Evolutionary conservation across 1,140 invertebrate genomes (phyloP).

Genomic region (Apolygus lucorum): DNA sequence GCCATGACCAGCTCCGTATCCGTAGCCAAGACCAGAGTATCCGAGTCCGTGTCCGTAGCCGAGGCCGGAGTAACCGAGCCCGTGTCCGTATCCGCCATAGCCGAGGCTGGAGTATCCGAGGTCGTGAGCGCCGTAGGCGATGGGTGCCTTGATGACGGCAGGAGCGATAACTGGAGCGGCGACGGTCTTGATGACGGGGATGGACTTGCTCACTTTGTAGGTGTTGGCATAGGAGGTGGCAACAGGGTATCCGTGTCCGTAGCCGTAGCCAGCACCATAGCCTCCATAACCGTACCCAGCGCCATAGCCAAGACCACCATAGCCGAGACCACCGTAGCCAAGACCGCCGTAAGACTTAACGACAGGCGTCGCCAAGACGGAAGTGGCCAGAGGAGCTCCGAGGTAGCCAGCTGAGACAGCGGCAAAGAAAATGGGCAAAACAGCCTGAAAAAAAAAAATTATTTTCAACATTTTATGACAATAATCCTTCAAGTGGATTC

Average conservation of each 20-base stretch:
- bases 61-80: conserved; percentile 11
- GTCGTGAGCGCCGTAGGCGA: not conserved
- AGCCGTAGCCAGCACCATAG: not conserved
- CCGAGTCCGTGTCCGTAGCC: conserved; percentile 15
- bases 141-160: not conserved
- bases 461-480: too few relatives aligned
- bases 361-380: not conserved
- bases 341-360: not conserved
- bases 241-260: not conserved
- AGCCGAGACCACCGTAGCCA: not conserved
- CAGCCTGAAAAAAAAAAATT: not conserved
- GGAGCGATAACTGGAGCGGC: too few relatives aligned
- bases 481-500: too few relatives aligned
- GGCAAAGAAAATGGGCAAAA: conserved; percentile 17
- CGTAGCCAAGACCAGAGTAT: conserved; percentile 14
- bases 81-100: not conserved
- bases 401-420: conserved; percentile 18
- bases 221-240: conserved; percentile 18
- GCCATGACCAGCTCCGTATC: not conserved
- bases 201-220: conserved; percentile 17
- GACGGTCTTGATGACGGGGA: conserved; percentile 14
- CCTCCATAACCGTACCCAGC: not conserved
- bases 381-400: conserved; percentile 3
- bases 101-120: conserved; percentile 9
- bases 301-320: not conserved